Percentiles rank a stretch among this genome's conserved stretches.
Evolutionary conservation across 2,888 invertebrate genomes (phyloP).

Genomic region (Euzophera pinguis): DNA sequence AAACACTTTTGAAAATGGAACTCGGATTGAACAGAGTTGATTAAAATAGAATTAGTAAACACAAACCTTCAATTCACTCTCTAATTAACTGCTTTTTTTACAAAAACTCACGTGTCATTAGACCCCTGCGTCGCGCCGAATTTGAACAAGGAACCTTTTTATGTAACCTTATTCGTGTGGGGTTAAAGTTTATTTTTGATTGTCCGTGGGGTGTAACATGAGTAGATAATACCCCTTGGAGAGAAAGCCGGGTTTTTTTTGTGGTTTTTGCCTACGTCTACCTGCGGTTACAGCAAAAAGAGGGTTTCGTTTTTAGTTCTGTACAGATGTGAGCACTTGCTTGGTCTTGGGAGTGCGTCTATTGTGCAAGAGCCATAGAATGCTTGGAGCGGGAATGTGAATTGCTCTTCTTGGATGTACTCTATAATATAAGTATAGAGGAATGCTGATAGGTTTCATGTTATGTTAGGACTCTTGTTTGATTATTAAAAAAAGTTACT

Average conservation of each 20-base stretch:
- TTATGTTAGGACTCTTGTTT: neutral
- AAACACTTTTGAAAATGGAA: neutral
- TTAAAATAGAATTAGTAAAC: constrained; percentile 54
- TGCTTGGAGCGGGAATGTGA: constrained; percentile 4
- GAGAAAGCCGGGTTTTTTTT: constrained; percentile 46
- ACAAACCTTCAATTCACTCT: constrained; percentile 43
- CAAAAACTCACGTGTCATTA: constrained; percentile 67
- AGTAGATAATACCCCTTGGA: constrained; percentile 43
- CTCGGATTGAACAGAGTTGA: constrained; percentile 17
- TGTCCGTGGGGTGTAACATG: constrained; percentile 22
- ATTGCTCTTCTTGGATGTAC: neutral
- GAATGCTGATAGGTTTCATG: neutral
- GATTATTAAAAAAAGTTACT: neutral
- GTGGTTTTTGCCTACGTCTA: constrained; percentile 49
- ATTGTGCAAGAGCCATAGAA: constrained; percentile 36
- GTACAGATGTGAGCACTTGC: constrained; percentile 47
- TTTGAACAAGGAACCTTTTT: constrained; percentile 2
- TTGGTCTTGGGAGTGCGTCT: constrained; percentile 22
- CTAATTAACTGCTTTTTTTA: constrained; percentile 55
- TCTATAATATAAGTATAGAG: neutral
- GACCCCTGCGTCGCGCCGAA: constrained; percentile 52
- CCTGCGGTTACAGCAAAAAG: constrained; percentile 61
- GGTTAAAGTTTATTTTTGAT: constrained; percentile 24
- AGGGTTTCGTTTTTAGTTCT: constrained; percentile 18
- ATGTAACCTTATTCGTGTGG: constrained; percentile 12